Conservation (phyloP, 2,797 vertebrate species). For the Mormyrops boulengeri region DNA sequence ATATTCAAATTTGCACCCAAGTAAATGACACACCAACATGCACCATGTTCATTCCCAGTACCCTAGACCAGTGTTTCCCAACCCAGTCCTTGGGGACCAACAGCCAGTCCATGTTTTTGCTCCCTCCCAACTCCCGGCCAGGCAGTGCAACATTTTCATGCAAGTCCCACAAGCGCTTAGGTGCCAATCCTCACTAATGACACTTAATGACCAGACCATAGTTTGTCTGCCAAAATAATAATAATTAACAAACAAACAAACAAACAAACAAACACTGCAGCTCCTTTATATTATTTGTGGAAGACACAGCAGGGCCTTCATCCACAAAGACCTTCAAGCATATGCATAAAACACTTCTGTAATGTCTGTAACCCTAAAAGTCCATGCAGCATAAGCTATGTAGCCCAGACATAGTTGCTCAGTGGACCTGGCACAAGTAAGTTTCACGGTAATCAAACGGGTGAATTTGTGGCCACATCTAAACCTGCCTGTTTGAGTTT, state of each 20-base stretch:
- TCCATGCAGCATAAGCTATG: neutral
- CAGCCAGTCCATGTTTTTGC: neutral
- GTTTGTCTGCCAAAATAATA: neutral
- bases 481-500: constrained; percentile 35
- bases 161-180: neutral
- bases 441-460: neutral
- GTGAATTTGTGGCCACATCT: neutral
- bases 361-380: neutral
- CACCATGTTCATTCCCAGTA: neutral
- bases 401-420: neutral
- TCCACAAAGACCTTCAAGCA: neutral
- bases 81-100: neutral
- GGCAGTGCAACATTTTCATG: neutral
- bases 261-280: neutral
- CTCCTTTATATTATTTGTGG: neutral
- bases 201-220: neutral
- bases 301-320: neutral
- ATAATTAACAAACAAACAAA: neutral
- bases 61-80: neutral
- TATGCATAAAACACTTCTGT: neutral
- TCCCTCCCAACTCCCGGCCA: neutral
- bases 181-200: neutral
- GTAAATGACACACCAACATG: neutral
- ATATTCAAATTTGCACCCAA: neutral
- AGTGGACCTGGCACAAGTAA: neutral